These are phyloP conservation scores for Ladona fulva DNA, from an alignment of 1,140 invertebrate species.

Conservation along the genomic window DNA sequence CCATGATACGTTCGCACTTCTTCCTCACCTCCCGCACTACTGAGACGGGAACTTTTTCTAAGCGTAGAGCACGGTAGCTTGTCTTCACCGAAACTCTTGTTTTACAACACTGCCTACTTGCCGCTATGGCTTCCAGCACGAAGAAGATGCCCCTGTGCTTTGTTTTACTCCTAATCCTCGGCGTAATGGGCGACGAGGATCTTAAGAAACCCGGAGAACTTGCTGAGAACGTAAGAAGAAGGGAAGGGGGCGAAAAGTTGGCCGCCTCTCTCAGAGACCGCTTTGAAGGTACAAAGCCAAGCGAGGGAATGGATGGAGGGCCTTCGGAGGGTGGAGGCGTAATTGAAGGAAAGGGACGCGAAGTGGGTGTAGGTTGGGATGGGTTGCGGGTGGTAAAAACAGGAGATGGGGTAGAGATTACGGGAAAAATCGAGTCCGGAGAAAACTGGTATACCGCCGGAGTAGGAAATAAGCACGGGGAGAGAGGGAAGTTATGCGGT, in stretches of 20 bases:
- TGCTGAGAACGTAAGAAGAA: too few species aligned
- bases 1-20: too few species aligned
- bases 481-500: not conserved
- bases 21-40: too few species aligned
- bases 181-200: not conserved
- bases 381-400: not conserved
- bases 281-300: too few species aligned
- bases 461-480: not conserved
- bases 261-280: too few species aligned
- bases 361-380: not conserved
- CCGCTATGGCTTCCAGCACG: not conserved
- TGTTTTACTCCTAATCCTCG: not conserved
- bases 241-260: too few species aligned
- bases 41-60: too few species aligned
- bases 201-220: too few species aligned
- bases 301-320: not conserved
- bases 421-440: too few species aligned
- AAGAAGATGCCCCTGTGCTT: not conserved
- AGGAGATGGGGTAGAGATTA: not conserved
- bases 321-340: not conserved
- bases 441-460: not conserved
- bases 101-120: not conserved
- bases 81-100: too few species aligned
- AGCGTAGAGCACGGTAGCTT: too few species aligned
- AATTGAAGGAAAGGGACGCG: not conserved